A percentile compares a stretch with the other conserved stretches of the same genome.
Evolutionary conservation across 2,113 vertebrate genomes (phyloP).

Genomic region (Hemiscyllium ocellatum): DNA sequence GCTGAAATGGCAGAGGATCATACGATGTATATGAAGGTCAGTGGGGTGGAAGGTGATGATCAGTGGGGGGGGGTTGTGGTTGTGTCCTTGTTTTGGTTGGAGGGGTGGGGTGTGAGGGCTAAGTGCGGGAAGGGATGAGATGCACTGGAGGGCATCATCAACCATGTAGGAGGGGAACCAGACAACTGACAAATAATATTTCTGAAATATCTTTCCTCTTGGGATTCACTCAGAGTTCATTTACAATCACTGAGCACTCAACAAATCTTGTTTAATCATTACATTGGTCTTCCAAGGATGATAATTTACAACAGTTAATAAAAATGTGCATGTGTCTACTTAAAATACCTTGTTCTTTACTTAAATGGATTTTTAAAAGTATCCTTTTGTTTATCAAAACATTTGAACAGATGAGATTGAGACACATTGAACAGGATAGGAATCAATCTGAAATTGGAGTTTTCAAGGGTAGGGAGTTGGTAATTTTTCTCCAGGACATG

Average conservation of each 20-base stretch:
- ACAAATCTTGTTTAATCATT: not conserved
- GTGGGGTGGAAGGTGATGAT: no score
- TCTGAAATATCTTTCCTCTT: not conserved
- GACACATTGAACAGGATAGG: not conserved
- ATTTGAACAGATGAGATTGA: not conserved
- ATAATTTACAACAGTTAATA: not conserved
- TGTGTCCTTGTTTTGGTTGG: no score
- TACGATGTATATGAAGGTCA: no score
- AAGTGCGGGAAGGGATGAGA: no score
- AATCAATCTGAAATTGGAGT: not conserved
- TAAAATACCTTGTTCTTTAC: not conserved
- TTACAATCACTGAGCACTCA: not conserved
- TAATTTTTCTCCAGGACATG: not conserved
- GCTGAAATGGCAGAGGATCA: no score
- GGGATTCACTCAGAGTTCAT: not conserved
- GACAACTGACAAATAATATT: not conserved
- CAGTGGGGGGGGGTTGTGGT: no score
- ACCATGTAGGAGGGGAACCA: not conserved
- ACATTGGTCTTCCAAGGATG: not conserved
- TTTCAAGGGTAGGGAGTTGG: not conserved
- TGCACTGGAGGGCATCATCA: no score
- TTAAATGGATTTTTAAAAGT: not conserved
- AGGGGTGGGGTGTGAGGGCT: no score
- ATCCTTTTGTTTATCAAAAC: not conserved
- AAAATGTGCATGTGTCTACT: not conserved